A percentile compares a stretch with the other conserved stretches of the same genome.
phyloP scores from a whole-genome alignment of 2,888 invertebrate genomes.

The Zele albiditarsus region DNA sequence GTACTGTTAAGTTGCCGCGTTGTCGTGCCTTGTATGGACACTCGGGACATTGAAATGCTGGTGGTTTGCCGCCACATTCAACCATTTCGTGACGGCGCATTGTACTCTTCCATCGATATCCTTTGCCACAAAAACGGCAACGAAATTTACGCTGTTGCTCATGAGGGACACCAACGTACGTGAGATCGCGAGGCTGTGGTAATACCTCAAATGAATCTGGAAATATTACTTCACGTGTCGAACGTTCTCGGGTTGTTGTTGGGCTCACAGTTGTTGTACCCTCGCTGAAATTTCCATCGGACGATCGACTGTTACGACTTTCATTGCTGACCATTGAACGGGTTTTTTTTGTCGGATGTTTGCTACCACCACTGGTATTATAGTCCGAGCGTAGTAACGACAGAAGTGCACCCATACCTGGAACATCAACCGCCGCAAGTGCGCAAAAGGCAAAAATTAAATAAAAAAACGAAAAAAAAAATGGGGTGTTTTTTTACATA shows the following conservation, averaged over 20 bases:
- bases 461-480: constrained; percentile 48
- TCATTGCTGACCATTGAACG: constrained; percentile 51
- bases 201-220: constrained; percentile 71
- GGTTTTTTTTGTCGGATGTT: constrained; percentile 48
- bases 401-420: constrained; percentile 69
- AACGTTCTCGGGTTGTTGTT: constrained; percentile 53
- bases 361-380: constrained; percentile 52
- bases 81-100: constrained; percentile 87
- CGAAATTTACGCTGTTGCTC: constrained; percentile 80
- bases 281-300: constrained; percentile 55
- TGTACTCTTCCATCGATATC: constrained; percentile 91
- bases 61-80: constrained; percentile 89
- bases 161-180: constrained; percentile 74
- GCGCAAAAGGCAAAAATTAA: constrained; percentile 55
- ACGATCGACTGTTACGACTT: constrained; percentile 49
- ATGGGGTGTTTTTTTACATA: not conserved
- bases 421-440: constrained; percentile 65
- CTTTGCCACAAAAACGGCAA: constrained; percentile 88
- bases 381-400: constrained; percentile 68
- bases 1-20: constrained; percentile 87
- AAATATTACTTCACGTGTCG: constrained; percentile 67
- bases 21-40: constrained; percentile 87
- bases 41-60: constrained; percentile 86
- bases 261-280: constrained; percentile 53
- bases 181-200: constrained; percentile 70